Evolutionary conservation across 92 coral and sea anemone genomes (phyloP), one percentile per base, ranked within the genome.

Genomic region (Meandrina meandrites): DNA sequence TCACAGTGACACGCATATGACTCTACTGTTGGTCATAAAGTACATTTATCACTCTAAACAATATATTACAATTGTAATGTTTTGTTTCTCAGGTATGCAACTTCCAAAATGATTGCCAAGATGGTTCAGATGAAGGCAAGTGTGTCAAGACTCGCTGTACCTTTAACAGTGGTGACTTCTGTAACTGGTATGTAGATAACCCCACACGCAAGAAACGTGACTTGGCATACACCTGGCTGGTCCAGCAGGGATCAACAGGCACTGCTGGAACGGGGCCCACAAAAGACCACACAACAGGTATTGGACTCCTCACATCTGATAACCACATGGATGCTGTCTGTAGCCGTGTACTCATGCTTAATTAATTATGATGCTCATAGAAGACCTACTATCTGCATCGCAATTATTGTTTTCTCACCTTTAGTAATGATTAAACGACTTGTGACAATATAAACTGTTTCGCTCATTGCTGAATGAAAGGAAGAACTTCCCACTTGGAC

Each of bases 271-370:
- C 94, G 13, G 95, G 94, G 81, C 99, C 99, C 8, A 68, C 93
- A 45, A 58, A 68, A 69, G 99, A 97, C 86, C 99, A 97, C 90
- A 97, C 99, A 6, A 66, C 92, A 80, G 99, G 99, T 96, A 88
- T 12, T 78, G 13, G 32, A 14, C 47, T 10, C 3, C 32, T 16
- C 21, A 31, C 37, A 45, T 34, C 75, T 28, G 12, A 48, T 48
- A 48, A 48, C 53, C 53, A 12, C 53, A 48, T 48, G 8, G 56
- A 36, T n/a, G 42, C 19, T 36, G 19, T 34, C 45, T 27, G 76
- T 16, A 31, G 22, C 45, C 27, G 19, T 70, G 17, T 70, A 35
- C 21, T 70, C 75, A 31, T 57, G 47, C 22, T 24, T 62, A 22
- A 24, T 8, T 24, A 62, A n/a, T n/a, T n/a, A n/a, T n/a, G n/a